Conservation (phyloP, 2,113 vertebrate species). For the Calidris pygmaea region DNA sequence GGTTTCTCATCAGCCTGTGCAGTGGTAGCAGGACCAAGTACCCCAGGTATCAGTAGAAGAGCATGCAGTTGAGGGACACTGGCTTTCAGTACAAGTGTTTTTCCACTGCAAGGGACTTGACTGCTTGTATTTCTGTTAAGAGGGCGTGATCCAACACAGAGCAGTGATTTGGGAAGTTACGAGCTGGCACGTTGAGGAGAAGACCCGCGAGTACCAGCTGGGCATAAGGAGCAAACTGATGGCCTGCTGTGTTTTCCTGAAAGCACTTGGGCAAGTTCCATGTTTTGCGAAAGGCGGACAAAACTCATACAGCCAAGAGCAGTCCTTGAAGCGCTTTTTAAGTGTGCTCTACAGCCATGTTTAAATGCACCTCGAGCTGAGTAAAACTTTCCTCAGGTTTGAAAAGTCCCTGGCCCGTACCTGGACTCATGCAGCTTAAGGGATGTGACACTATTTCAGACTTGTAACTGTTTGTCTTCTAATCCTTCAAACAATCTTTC, state of each 20-base stretch:
- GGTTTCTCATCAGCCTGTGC: background rate
- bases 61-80: rapidly evolving
- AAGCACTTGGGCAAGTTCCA: background rate
- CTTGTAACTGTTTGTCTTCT: background rate
- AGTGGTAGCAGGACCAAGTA: background rate
- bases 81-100: background rate
- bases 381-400: background rate
- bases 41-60: background rate
- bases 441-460: background rate
- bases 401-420: rapidly evolving
- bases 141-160: background rate
- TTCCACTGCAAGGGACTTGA: background rate
- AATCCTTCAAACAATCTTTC: background rate
- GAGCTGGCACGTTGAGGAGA: background rate
- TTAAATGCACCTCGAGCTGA: background rate
- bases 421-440: background rate
- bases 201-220: background rate
- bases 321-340: background rate
- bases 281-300: background rate
- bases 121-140: background rate
- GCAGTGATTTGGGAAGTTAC: background rate
- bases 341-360: background rate
- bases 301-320: background rate
- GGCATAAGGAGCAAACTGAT: background rate
- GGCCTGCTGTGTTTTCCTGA: background rate